Percentiles rank a stretch among this genome's conserved stretches.
phyloP scores from a whole-genome alignment of 92 coral and sea anemone genomes.

The Paragorgia papillata region DNA sequence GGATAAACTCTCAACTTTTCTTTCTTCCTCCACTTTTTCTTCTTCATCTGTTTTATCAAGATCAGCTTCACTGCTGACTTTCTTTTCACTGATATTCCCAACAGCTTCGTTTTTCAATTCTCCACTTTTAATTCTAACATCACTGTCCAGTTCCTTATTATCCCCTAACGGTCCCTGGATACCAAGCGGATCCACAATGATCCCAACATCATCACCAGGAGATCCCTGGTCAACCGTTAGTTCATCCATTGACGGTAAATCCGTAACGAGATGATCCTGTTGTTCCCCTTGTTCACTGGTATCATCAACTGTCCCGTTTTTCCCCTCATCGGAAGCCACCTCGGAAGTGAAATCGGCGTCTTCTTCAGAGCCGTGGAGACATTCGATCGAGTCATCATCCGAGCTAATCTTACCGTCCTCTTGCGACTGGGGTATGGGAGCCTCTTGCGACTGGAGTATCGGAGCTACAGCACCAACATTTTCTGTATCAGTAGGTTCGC shows the following conservation, averaged over 20 bases:
- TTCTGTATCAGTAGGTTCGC: neutral
- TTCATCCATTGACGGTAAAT: slow-evolving; percentile 58
- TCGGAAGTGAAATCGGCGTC: slow-evolving; percentile 19
- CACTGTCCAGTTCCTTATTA: neutral
- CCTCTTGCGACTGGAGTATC: neutral
- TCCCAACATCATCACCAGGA: slow-evolving; percentile 19
- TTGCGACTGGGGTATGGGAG: neutral
- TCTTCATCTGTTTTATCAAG: slow-evolving; percentile 1
- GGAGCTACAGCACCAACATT: neutral
- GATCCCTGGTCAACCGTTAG: slow-evolving; percentile 36
- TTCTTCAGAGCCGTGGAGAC: slow-evolving; percentile 35
- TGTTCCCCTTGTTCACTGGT: slow-evolving; percentile 20
- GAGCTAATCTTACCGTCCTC: no score
- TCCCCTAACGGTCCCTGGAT: neutral
- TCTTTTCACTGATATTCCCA: neutral
- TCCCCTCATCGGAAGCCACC: slow-evolving; percentile 20
- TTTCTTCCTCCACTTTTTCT: slow-evolving; percentile 9
- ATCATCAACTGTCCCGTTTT: slow-evolving; percentile 21
- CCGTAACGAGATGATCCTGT: slow-evolving; percentile 9
- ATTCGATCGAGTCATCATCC: slow-evolving; percentile 7
- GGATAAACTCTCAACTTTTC: slow-evolving; percentile 21
- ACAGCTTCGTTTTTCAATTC: slow-evolving; percentile 14
- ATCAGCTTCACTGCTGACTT: neutral
- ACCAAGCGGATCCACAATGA: neutral
- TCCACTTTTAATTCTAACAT: slow-evolving; percentile 33